phyloP scores from a whole-genome alignment of 2,888 invertebrate species.

The Colletes collaris region DNA sequence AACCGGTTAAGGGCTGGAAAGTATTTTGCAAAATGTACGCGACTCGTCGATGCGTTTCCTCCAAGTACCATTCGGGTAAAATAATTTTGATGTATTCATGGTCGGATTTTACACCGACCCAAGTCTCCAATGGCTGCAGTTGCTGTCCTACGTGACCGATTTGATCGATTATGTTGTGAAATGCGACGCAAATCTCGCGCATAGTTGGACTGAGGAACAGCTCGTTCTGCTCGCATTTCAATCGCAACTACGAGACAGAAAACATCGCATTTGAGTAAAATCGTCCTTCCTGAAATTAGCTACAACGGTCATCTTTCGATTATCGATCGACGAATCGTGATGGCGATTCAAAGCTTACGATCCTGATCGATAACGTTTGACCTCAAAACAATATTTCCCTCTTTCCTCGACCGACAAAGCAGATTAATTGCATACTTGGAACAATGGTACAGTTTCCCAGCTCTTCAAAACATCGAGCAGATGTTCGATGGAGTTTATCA shows the following conservation, averaged over 20 bases:
- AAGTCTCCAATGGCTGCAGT: constrained; percentile 76
- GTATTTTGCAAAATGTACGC: constrained; percentile 84
- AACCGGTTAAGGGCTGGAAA: constrained; percentile 85
- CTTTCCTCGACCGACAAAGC: neutral
- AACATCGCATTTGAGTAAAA: neutral
- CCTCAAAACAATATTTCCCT: neutral
- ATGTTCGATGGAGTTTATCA: constrained; percentile 73
- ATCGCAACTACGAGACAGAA: constrained; percentile 60
- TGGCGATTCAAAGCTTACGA: neutral
- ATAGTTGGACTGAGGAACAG: constrained; percentile 70
- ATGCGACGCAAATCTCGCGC: constrained; percentile 64
- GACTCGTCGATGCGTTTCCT: constrained; percentile 84
- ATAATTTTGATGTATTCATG: constrained; percentile 66
- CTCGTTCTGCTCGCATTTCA: constrained; percentile 70
- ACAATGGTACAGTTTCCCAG: constrained; percentile 65
- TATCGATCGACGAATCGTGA: neutral
- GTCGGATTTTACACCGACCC: constrained; percentile 71
- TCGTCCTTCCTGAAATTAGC: too few species aligned
- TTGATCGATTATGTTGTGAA: constrained; percentile 73
- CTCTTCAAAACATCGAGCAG: constrained; percentile 70
- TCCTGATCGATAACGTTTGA: neutral
- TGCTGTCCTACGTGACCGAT: constrained; percentile 72
- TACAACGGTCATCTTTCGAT: neutral
- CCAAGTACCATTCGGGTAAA: constrained; percentile 76
- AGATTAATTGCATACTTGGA: constrained; percentile 65